These are phyloP conservation scores for Aspidoscelis tigris DNA, from an alignment of 2,113 vertebrate genomes.

Conservation along the genomic window DNA sequence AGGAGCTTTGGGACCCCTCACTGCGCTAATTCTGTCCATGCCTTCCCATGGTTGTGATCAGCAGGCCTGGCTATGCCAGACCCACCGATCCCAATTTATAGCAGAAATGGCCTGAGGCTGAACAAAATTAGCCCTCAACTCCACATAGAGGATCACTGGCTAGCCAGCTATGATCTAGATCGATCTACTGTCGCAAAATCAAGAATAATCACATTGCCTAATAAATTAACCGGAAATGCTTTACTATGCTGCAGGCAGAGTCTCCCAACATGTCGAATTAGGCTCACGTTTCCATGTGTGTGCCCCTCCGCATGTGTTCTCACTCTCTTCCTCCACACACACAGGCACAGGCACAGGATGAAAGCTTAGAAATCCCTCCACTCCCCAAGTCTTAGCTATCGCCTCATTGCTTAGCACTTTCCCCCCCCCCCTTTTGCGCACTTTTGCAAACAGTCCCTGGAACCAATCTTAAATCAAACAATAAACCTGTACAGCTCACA, in stretches of 20 bases:
- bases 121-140: neutral
- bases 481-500: constrained; percentile 41
- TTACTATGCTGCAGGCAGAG: neutral
- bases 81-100: too few relatives aligned
- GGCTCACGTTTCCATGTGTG: too few relatives aligned
- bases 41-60: too few relatives aligned
- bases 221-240: neutral
- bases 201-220: constrained; percentile 8
- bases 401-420: constrained; percentile 24
- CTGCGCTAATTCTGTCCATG: too few relatives aligned
- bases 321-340: constrained; percentile 20
- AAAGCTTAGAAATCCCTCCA: neutral
- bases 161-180: neutral
- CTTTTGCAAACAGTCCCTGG: constrained; percentile 49
- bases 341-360: constrained; percentile 3
- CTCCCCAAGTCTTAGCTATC: neutral
- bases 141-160: too few relatives aligned
- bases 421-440: neutral
- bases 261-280: too few relatives aligned
- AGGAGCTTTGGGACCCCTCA: too few relatives aligned
- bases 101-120: too few relatives aligned
- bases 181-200: constrained; percentile 15
- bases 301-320: too few relatives aligned
- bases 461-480: constrained; percentile 59
- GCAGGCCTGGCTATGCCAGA: too few relatives aligned